A percentile compares a stretch with the other conserved stretches of the same genome.
These are phyloP conservation scores for Hirtodrosophila duncani DNA, from an alignment of 2,888 invertebrate genomes.

Conservation along the genomic window DNA sequence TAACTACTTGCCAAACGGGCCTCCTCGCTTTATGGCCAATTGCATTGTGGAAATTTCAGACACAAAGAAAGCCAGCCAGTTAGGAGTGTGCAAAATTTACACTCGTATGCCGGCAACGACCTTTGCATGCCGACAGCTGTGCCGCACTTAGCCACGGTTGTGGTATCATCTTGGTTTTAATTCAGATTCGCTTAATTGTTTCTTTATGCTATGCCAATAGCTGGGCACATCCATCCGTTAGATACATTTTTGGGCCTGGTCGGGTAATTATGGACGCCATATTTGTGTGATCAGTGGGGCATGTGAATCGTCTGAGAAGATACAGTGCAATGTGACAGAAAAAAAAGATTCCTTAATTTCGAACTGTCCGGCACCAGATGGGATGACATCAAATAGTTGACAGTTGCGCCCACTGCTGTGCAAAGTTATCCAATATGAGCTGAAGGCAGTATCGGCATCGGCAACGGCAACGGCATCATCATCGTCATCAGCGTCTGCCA, in stretches of 20 bases:
- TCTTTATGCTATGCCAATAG: conserved; percentile 18
- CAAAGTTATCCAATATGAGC: conserved; percentile 54
- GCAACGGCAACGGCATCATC: neutral
- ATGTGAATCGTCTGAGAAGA: conserved; percentile 18
- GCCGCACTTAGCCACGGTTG: conserved; percentile 7
- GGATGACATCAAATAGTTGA: conserved; percentile 33
- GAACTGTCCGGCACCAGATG: conserved; percentile 6
- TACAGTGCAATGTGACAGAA: conserved; percentile 7
- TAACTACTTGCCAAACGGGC: conserved; percentile 72
- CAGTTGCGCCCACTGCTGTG: conserved; percentile 35
- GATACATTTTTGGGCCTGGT: conserved; percentile 3
- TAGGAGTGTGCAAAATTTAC: conserved; percentile 34
- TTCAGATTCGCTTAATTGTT: neutral
- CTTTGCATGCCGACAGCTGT: conserved; percentile 44
- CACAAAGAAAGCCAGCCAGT: conserved; percentile 36
- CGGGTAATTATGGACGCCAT: conserved; percentile 44
- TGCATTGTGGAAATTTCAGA: conserved; percentile 51
- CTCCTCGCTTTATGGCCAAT: conserved; percentile 60
- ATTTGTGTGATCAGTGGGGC: conserved; percentile 25
- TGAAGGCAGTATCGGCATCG: conserved; percentile 38
- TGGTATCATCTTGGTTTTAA: neutral
- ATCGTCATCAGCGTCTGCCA: conserved; percentile 51
- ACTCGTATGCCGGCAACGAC: conserved; percentile 43
- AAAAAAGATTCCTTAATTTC: conserved; percentile 16
- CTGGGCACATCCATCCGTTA: conserved; percentile 13